These are phyloP conservation scores for Standfussiana lucernea DNA, from an alignment of 2,888 invertebrate genomes.

Conservation along the genomic window DNA sequence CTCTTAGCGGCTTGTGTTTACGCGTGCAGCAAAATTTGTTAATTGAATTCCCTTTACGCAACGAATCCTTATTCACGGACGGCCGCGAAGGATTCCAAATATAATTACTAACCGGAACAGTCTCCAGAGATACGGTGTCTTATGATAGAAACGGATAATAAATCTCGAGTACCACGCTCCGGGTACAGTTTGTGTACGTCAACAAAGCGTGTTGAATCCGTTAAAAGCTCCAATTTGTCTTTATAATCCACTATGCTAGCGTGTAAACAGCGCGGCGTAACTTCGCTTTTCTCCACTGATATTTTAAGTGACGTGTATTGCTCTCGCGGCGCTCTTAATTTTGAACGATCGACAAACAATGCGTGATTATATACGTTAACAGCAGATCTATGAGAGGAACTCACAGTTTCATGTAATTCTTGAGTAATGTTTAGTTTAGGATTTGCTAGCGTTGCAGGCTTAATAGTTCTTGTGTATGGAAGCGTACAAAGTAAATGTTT, in stretches of 20 bases:
- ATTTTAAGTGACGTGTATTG: slow-evolving; percentile 70
- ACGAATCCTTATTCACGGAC: slow-evolving; percentile 70
- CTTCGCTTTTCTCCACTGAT: slow-evolving; percentile 65
- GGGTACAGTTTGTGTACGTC: slow-evolving; percentile 59
- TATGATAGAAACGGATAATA: slow-evolving; percentile 62
- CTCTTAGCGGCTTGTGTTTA: slow-evolving; percentile 57
- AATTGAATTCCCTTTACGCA: slow-evolving; percentile 74
- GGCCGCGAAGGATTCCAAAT: slow-evolving; percentile 61
- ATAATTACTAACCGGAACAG: slow-evolving; percentile 63
- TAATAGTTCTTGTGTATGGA: slow-evolving; percentile 47
- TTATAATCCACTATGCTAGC: slow-evolving; percentile 67
- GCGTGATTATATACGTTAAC: slow-evolving; percentile 75
- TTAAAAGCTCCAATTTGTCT: slow-evolving; percentile 71
- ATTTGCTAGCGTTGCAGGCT: slow-evolving; percentile 46
- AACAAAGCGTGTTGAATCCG: slow-evolving; percentile 56
- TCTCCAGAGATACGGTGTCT: slow-evolving; percentile 53
- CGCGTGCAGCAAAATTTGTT: slow-evolving; percentile 65
- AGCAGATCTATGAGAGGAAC: slow-evolving; percentile 40
- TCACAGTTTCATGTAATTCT: slow-evolving; percentile 31
- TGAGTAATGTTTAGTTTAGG: slow-evolving; percentile 51
- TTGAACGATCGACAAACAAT: slow-evolving; percentile 77
- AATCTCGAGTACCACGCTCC: slow-evolving; percentile 54
- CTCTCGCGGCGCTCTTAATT: slow-evolving; percentile 70
- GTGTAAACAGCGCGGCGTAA: slow-evolving; percentile 63
- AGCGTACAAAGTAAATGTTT: slow-evolving; percentile 61